These are phyloP conservation scores for Neoaliturus tenellus DNA, from an alignment of 2,888 invertebrate genomes.

Conservation along the genomic window DNA sequence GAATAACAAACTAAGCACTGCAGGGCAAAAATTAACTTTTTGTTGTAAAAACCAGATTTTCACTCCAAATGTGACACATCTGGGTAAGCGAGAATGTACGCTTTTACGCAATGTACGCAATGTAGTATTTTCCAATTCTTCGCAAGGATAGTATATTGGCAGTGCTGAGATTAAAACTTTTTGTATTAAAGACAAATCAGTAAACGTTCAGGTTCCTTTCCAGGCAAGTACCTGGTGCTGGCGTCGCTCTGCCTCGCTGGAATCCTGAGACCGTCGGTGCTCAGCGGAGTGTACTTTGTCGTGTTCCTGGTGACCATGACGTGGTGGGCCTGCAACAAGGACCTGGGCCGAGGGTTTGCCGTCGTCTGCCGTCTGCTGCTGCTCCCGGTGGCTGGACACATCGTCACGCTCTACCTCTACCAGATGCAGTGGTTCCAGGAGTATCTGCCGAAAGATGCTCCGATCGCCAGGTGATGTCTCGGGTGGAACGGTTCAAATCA, in stretches of 20 bases:
- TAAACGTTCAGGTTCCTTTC: neutral
- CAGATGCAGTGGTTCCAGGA: constrained; percentile 91
- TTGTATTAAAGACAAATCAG: too few relatives aligned
- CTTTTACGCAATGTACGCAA: too few relatives aligned
- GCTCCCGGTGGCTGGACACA: constrained; percentile 86
- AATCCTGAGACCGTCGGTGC: constrained; percentile 87
- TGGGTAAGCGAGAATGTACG: too few relatives aligned
- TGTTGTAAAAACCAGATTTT: too few relatives aligned
- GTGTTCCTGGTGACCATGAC: constrained; percentile 90
- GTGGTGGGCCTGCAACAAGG: constrained; percentile 89
- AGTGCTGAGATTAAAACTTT: too few relatives aligned
- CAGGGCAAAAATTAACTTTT: too few relatives aligned
- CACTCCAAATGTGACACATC: too few relatives aligned
- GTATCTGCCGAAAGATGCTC: constrained; percentile 79
- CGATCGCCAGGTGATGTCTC: constrained; percentile 86
- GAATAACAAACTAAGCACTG: too few relatives aligned
- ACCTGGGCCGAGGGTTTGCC: constrained; percentile 86
- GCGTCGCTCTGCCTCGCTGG: constrained; percentile 83
- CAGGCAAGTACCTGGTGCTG: constrained; percentile 81
- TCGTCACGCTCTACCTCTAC: constrained; percentile 84
- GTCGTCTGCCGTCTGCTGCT: constrained; percentile 82
- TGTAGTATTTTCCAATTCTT: too few relatives aligned
- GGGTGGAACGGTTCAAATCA: too few relatives aligned
- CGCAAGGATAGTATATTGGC: too few relatives aligned
- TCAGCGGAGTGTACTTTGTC: constrained; percentile 91